These are phyloP conservation scores for Strix occidentalis DNA, from an alignment of 2,797 vertebrate species.

Conservation along the genomic window DNA sequence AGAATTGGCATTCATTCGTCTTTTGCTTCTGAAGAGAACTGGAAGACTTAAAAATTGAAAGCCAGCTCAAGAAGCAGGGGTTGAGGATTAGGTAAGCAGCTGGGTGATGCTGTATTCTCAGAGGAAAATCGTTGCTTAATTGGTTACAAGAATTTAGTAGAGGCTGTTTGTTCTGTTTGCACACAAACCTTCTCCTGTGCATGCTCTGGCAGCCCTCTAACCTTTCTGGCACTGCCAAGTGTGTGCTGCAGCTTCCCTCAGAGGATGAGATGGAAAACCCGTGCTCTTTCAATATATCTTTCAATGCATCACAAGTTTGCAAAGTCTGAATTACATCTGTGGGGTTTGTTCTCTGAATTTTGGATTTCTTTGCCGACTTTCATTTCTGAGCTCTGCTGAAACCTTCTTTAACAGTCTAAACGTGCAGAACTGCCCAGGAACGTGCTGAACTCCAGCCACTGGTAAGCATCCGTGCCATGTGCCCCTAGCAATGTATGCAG, in stretches of 20 bases:
- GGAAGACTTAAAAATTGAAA: neutral
- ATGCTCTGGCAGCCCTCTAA: neutral
- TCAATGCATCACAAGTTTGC: neutral
- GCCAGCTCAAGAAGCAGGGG: neutral
- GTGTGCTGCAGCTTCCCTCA: neutral
- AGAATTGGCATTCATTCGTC: neutral
- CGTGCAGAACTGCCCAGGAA: neutral
- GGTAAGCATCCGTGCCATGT: neutral
- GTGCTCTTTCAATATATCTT: neutral
- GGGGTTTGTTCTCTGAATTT: neutral
- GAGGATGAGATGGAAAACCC: neutral
- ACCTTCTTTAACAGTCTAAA: neutral
- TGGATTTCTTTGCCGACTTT: neutral
- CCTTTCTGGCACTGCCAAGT: neutral
- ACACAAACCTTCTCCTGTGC: constrained; percentile 9
- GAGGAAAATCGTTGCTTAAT: constrained; percentile 19
- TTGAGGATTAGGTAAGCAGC: neutral
- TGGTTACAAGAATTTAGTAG: neutral
- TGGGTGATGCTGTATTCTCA: neutral
- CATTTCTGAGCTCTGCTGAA: neutral
- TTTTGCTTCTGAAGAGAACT: neutral
- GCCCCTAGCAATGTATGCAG: neutral
- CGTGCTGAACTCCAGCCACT: neutral
- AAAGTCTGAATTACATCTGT: neutral
- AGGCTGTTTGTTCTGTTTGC: constrained; percentile 8